Evolutionary conservation across 2,797 vertebrate genomes (phyloP), one percentile per base, ranked within the genome.

Genomic region (Anniella stebbinsi): DNA sequence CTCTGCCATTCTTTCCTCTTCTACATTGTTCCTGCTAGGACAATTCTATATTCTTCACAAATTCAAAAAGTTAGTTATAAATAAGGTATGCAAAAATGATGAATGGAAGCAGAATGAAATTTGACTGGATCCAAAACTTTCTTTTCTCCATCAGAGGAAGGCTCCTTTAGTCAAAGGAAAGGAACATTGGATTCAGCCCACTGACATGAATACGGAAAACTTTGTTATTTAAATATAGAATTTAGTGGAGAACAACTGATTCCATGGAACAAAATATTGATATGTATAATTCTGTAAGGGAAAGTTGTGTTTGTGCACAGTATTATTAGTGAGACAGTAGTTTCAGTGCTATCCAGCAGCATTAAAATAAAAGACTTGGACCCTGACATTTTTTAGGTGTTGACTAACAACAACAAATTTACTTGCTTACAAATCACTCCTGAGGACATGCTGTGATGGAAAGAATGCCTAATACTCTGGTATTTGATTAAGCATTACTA

Each of bases 401-500:
- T 67, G 81, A 30, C 54, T 17, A 84, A 66, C 38, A 36, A 70
- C 36, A 60, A 88, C 13, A 63, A 76, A 84, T n/a, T 9, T 77
- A 67, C 72, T 66, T 21, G n/a, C 83, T 88, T 83, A 87, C 45
- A 48, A 67, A 84, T 77, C n/a, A 69, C 11, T 51, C 21, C 60
- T 66, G 41, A 75, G 13, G 33, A 38, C 57, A 80, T 76, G 30
- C 67, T 76, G 45, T 67, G 41, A 88, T 91, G 60, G 54, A 87
- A 91, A 88, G 60, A 88, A 41, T 70, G 77, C 28, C 36, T 36
- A 80, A 70, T 21, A 54, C 63, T 69, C 48, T 76, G 80, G 77
- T 84, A 87, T 83, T 87, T 87, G 36, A 87, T 70, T 88, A 91
- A 88, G 33, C 2, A 63, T 33, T 77, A 45, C 87, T 69, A 87